Evolutionary conservation across 1,140 invertebrate species (phyloP).

Genomic region (Zaprionus nigranus): DNA sequence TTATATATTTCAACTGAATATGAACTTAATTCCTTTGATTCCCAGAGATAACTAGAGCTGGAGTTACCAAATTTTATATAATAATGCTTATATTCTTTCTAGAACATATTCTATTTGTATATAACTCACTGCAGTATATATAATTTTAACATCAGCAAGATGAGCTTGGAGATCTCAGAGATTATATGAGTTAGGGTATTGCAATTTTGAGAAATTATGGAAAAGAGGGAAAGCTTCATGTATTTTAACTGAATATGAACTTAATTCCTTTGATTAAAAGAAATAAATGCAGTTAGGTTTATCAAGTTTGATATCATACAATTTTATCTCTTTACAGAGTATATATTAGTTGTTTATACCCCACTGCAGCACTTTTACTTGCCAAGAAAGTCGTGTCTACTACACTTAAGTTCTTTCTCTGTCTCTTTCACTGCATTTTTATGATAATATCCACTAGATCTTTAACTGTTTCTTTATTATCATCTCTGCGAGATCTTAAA

Average conservation of each 20-base stretch:
- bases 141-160: background rate
- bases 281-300: background rate
- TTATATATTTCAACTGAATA: background rate
- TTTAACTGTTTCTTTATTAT: slow-evolving; percentile 9
- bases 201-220: background rate
- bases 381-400: background rate
- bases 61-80: too few species aligned
- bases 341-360: background rate
- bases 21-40: too few species aligned
- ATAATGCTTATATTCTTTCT: background rate
- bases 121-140: background rate
- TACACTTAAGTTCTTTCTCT: background rate
- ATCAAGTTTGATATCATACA: background rate
- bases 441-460: slow-evolving; percentile 8
- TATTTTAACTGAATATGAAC: background rate
- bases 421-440: background rate
- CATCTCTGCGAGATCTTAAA: slow-evolving; percentile 5
- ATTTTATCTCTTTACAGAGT: background rate
- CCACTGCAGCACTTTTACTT: background rate
- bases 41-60: too few species aligned
- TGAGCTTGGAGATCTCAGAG: background rate
- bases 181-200: background rate
- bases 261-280: background rate
- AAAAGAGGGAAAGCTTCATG: background rate
- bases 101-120: background rate